phyloP scores from a whole-genome alignment of 2,113 vertebrate genomes.

The Canis aureus region DNA sequence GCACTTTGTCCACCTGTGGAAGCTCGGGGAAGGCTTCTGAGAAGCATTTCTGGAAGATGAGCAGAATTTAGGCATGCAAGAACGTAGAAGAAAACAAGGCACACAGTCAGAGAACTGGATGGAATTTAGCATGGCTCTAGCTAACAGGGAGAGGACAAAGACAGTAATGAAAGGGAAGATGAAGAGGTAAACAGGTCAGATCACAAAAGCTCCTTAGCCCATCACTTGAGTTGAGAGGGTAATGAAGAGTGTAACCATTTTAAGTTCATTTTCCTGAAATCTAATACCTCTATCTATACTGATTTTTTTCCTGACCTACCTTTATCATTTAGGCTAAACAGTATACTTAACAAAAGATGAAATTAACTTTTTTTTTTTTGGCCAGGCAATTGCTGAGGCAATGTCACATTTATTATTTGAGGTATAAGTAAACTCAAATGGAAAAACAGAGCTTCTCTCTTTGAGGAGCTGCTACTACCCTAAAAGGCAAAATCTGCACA shows the following conservation, averaged over 20 bases:
- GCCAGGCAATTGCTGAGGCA: not conserved
- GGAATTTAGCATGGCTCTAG: rapidly evolving
- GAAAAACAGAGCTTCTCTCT: not conserved
- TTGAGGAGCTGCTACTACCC: not conserved
- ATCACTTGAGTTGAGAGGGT: no score
- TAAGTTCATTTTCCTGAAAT: no score
- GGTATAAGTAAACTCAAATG: not conserved
- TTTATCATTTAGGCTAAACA: no score
- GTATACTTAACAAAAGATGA: not conserved
- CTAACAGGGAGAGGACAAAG: not conserved
- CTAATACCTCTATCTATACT: no score
- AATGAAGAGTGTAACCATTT: no score
- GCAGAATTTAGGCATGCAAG: rapidly evolving
- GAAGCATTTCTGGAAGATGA: rapidly evolving
- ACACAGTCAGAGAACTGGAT: rapidly evolving
- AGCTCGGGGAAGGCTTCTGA: no score
- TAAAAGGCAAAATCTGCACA: not conserved
- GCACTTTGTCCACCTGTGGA: rapidly evolving
- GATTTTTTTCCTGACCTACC: no score
- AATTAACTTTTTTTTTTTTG: not conserved
- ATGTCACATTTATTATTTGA: no score
- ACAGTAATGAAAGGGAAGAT: rapidly evolving
- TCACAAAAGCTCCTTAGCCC: no score
- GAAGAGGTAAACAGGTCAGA: not conserved
- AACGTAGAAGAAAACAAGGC: not conserved